Base-by-base conservation (phyloP, 2,888 invertebrate species). In the Sericinus montela region DNA sequence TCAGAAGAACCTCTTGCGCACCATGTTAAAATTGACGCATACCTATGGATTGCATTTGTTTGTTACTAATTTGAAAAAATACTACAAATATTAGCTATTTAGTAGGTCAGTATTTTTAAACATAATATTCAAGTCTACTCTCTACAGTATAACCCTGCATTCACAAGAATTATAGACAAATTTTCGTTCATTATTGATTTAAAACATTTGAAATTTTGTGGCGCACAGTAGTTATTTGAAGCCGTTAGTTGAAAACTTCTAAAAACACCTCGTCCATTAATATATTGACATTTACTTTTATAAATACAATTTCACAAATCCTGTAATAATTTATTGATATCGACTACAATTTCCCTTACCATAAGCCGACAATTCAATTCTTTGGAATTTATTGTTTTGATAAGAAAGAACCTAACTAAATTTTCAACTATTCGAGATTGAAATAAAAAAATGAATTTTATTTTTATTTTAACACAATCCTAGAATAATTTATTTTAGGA, bases 401-500 rank as follows among this genome's bases (percentile, higher is more conserved):
- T 53, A 54, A 29, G 44, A 30, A 32, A 11, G 32, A 47, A 37
- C 52, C 56, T 53, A 55, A 54, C 51, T 55, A 55, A 53, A 45
- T 36, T 53, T 53, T 52, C 48, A 42, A 15, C 42, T 58, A 62
- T 65, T 65, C 64, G 65, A 64, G 60, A 57, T 47, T 48, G 52
- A 53, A 42, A 51, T 42, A 30, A 45, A 50, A 45, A 29, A 45
- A 32, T 39, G 25, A 29, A 19, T 13, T 28, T 39, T n/a, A 11
- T 36, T 38, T 25, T 25, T 41, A 25, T 38, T 48, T 41, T 40
- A 46, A 45, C 19, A 39, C 42, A 50, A 42, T 19, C 36, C 40
- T 29, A 25, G 30, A n/a, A 37, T 45, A 50, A 32, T 30, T 41
- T 46, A 51, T 79, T 76, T 91, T 91, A 87, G 86, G 91, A 89